phyloP scores from a whole-genome alignment of 2,797 vertebrate genomes.

The Acanthurus lineatus region DNA sequence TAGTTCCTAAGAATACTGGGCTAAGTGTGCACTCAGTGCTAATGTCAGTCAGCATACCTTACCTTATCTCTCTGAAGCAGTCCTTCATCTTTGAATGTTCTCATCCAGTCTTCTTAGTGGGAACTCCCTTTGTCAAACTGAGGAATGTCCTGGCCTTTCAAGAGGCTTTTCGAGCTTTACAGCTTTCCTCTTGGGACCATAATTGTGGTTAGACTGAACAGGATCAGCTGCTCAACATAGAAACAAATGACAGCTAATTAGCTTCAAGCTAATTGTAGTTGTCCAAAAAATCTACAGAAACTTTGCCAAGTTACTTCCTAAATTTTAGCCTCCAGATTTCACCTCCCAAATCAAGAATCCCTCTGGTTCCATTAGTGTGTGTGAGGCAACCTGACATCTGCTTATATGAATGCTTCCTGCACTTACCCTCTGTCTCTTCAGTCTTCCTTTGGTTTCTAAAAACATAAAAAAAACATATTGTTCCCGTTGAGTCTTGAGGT shows the following conservation, averaged over 20 bases:
- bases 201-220: constrained; percentile 26
- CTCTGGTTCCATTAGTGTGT: neutral
- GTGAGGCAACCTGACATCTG: constrained; percentile 1
- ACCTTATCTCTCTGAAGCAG: neutral
- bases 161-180: constrained; percentile 21
- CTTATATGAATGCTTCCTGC: constrained; percentile 17
- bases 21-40: neutral
- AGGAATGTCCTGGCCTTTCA: constrained; percentile 17
- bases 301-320: neutral
- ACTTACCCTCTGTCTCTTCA: neutral
- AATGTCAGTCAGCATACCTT: neutral
- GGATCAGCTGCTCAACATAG: constrained; percentile 27
- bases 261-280: constrained; percentile 10
- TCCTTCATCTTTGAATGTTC: neutral
- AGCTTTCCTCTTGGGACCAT: constrained; percentile 16
- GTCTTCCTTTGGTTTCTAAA: constrained; percentile 22
- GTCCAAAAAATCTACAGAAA: neutral
- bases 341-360: neutral
- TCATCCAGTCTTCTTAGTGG: neutral
- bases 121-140: constrained; percentile 16
- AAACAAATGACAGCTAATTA: constrained; percentile 20
- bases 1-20: too few relatives aligned
- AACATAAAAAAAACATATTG: constrained; percentile 2
- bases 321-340: neutral
- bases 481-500: constrained; percentile 20